These are phyloP conservation scores for Vulpes vulpes DNA, from an alignment of 2,113 vertebrate species.

Conservation along the genomic window DNA sequence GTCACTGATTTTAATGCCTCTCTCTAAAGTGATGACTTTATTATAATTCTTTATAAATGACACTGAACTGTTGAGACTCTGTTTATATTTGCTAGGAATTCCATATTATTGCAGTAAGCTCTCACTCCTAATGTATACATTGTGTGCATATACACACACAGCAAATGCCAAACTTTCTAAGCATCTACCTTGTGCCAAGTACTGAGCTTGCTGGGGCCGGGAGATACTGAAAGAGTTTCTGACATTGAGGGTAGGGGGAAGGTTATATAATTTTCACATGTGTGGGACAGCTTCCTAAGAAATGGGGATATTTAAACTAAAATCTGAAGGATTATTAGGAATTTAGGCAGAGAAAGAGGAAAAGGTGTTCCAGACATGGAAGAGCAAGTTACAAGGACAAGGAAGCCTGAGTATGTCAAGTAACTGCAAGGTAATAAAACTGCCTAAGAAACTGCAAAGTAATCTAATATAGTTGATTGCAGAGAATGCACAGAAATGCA, in stretches of 20 bases:
- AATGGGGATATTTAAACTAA: conserved; percentile 15
- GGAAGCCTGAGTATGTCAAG: neutral
- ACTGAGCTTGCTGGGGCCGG: neutral
- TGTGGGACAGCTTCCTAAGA: neutral
- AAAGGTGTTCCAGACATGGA: neutral
- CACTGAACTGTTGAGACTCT: neutral
- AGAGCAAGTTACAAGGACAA: neutral
- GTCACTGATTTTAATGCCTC: neutral
- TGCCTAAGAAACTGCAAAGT: neutral
- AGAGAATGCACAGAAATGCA: neutral
- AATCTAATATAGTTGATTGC: neutral
- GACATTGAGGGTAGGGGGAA: neutral
- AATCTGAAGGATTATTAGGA: conserved; percentile 47
- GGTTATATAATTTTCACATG: neutral
- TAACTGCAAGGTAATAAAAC: neutral
- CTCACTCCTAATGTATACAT: neutral
- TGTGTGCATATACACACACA: neutral
- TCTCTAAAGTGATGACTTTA: conserved; percentile 8
- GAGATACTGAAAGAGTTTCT: neutral
- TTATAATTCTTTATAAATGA: conserved; percentile 17
- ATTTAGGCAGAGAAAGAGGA: neutral
- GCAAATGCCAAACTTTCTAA: neutral
- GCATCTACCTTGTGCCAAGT: neutral
- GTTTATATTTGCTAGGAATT: conserved; percentile 4
- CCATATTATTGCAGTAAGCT: neutral